Evolutionary conservation across 2,113 vertebrate species (phyloP).

Genomic region (Charina bottae): DNA sequence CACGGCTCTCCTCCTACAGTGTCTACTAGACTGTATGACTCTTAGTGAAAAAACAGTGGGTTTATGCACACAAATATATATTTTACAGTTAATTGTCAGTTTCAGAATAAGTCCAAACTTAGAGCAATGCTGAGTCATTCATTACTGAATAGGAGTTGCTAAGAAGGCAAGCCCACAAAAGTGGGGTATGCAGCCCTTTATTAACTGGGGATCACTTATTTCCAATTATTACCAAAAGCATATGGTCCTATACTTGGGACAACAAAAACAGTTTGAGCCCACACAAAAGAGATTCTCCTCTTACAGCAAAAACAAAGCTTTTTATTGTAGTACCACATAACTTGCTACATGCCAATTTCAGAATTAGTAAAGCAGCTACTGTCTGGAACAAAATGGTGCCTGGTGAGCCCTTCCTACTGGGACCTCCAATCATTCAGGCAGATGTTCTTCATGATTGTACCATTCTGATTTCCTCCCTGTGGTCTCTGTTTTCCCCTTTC

Average conservation of each 20-base stretch:
- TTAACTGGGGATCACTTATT: conserved; percentile 22
- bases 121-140: conserved; percentile 20
- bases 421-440: not conserved
- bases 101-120: conserved; percentile 24
- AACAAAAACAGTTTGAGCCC: conserved; percentile 45
- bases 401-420: not conserved
- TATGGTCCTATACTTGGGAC: conserved; percentile 11
- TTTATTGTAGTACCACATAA: conserved; percentile 57
- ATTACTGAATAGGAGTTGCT: conserved; percentile 40
- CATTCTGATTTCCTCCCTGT: not conserved
- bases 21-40: not conserved
- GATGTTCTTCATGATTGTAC: not conserved
- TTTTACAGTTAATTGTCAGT: conserved; percentile 27
- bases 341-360: conserved; percentile 41
- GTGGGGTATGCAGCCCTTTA: conserved; percentile 26
- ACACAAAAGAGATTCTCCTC: conserved; percentile 47
- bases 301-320: conserved; percentile 46
- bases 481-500: not conserved
- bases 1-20: too few relatives aligned
- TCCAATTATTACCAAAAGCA: conserved; percentile 51
- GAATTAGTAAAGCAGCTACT: not conserved
- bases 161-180: conserved; percentile 24
- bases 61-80: not conserved
- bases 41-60: not conserved
- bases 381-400: not conserved